Evolutionary conservation across 2,888 invertebrate genomes (phyloP).

Genomic region (Blastobasis adustella): DNA sequence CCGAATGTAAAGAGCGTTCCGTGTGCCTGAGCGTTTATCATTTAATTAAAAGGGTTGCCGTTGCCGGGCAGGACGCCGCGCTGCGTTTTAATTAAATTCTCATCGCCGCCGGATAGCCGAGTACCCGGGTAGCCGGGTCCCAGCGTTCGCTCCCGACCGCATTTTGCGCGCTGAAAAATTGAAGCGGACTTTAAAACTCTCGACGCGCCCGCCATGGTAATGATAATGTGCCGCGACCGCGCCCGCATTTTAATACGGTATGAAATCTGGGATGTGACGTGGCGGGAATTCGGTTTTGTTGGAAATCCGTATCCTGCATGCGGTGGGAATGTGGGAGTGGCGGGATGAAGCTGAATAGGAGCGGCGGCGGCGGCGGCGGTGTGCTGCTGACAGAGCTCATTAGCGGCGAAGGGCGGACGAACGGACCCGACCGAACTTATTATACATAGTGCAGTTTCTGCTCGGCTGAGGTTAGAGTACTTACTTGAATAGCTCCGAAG

Average conservation of each 20-base stretch:
- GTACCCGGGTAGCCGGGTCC: slow-evolving; percentile 19
- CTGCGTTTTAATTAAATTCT: slow-evolving; percentile 57
- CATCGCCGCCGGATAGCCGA: slow-evolving; percentile 31
- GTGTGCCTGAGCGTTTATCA: slow-evolving; percentile 25
- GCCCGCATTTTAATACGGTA: slow-evolving; percentile 32
- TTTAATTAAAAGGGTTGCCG: slow-evolving; percentile 34
- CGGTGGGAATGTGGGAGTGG: slow-evolving; percentile 4
- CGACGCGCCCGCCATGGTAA: slow-evolving; percentile 28
- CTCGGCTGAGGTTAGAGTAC: no score
- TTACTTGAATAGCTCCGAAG: no score
- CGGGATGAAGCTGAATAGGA: slow-evolving; percentile 8
- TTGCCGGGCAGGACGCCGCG: slow-evolving; percentile 3
- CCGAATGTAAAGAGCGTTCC: slow-evolving; percentile 14
- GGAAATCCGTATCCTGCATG: slow-evolving; percentile 7
- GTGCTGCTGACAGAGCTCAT: slow-evolving; percentile 32
- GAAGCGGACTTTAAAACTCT: slow-evolving; percentile 29
- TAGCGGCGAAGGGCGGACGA: slow-evolving; percentile 21
- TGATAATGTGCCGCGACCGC: slow-evolving; percentile 24
- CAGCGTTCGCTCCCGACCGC: slow-evolving; percentile 18
- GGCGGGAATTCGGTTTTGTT: slow-evolving; percentile 12
- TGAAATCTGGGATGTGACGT: slow-evolving; percentile 18
- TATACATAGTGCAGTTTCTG: background rate
- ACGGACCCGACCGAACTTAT: slow-evolving; percentile 5
- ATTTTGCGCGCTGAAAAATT: slow-evolving; percentile 29
- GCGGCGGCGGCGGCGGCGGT: slow-evolving; percentile 13